Base-by-base conservation (phyloP, 2,888 invertebrate genomes). In the Apeira syringaria region DNA sequence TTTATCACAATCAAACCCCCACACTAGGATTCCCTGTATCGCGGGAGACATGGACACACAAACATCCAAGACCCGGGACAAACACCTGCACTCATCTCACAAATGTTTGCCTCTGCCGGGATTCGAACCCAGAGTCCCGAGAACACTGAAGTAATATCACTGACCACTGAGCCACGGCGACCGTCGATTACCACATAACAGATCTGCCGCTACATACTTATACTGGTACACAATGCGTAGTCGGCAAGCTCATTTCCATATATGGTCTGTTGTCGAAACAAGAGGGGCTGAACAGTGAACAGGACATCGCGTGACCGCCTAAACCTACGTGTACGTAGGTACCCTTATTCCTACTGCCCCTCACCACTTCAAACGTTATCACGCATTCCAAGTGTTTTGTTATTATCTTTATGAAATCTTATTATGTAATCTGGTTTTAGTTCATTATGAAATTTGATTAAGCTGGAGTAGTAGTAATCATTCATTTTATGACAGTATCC, bases 241-340 rank as follows among this genome's bases (percentile, higher is more conserved):
- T 5, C 24, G 37, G 39, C 47, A 9, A 37, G 24, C 37, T 53
- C 50, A 56, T 53, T 56, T 42, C 35, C 53, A 56, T 56, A 56
- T 56, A 45, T 13, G 47, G 46, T 46, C 36, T 29, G 39, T 26
- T 52, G 46, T 48, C 48, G 44, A 52, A 55, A 55, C 50, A 50
- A 45, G 51, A 51, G 49, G 22, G 4, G 15, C 15, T 25, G 22
- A 24, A 3, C 20, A 15, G 11, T 20, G 20, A n/a, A 30, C 10
- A 10, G 27, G 26, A 15, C 29, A 8, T 39, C 17, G 45, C 45
- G 45, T 46, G 45, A 45, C 45, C 35, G 45, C 22, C 45, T 30
- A 30, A 26, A 15, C 26, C 17, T 34, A 22, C n/a, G n/a, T n/a
- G n/a, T 17, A 17, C 20, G 7, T 15, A 2, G 15, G 15, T 20